phyloP scores from a whole-genome alignment of 2,888 invertebrate genomes.

The Anorthoa munda region DNA sequence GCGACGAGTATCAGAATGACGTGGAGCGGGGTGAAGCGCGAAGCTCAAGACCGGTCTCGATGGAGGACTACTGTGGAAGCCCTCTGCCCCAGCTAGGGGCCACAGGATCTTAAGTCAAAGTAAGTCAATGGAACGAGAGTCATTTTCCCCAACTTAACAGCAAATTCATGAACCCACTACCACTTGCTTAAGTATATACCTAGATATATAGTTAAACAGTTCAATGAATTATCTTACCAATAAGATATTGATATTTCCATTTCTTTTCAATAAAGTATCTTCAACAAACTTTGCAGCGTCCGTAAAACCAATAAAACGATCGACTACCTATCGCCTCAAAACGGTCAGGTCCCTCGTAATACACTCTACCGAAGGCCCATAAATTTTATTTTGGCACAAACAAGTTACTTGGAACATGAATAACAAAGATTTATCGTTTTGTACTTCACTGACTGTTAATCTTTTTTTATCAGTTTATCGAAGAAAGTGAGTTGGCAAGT shows the following conservation, averaged over 20 bases:
- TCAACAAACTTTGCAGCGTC: not conserved
- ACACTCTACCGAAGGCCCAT: slow-evolving; percentile 42
- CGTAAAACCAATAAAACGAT: slow-evolving; percentile 14
- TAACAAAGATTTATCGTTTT: slow-evolving; percentile 60
- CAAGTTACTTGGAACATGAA: slow-evolving; percentile 48
- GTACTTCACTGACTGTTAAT: slow-evolving; percentile 39
- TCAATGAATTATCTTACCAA: no score
- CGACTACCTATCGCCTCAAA: not conserved
- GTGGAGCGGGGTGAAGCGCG: no score
- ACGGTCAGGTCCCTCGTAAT: slow-evolving; percentile 9
- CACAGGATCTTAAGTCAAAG: no score
- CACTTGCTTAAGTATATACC: no score
- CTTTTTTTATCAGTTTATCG: slow-evolving; percentile 44
- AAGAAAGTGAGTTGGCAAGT: slow-evolving; percentile 26
- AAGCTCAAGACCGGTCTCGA: no score
- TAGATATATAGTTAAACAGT: no score
- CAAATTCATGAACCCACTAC: no score
- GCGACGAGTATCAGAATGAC: no score
- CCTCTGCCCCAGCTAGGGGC: no score
- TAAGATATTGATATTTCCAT: not conserved
- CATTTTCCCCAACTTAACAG: no score
- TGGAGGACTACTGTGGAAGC: no score
- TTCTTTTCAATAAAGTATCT: slow-evolving; percentile 1
- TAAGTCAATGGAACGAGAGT: no score
- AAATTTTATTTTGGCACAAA: slow-evolving; percentile 53